Evolutionary conservation across 2,113 vertebrate genomes (phyloP).

Genomic region (Suricata suricatta): DNA sequence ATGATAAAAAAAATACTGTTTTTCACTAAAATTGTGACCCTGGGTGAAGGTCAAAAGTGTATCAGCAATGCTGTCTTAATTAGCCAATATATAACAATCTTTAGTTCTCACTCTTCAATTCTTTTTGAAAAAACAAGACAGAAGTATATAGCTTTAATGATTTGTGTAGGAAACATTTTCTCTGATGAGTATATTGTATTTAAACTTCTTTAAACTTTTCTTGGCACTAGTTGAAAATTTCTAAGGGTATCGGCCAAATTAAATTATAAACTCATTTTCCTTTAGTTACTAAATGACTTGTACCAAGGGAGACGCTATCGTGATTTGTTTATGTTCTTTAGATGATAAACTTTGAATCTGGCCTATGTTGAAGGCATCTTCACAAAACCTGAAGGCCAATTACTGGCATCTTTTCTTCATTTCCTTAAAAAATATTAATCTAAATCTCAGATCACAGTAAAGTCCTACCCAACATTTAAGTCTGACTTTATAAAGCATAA

Average conservation of each 20-base stretch:
- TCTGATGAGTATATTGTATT: neutral
- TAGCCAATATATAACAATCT: neutral
- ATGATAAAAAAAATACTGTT: slow-evolving; percentile 20
- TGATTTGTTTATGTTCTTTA: neutral
- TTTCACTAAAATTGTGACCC: neutral
- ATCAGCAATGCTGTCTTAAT: neutral
- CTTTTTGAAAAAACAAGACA: neutral
- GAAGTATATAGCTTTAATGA: neutral
- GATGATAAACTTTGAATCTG: neutral
- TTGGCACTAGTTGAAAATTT: neutral
- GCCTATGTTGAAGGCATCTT: neutral
- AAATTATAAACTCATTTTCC: slow-evolving; percentile 7
- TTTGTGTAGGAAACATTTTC: neutral
- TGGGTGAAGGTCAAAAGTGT: neutral
- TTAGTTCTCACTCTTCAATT: neutral
- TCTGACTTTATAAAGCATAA: neutral
- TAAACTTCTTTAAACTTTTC: slow-evolving; percentile 6
- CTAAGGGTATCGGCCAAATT: neutral
- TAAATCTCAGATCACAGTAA: neutral
- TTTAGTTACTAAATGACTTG: neutral
- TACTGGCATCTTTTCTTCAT: neutral
- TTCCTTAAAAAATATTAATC: neutral
- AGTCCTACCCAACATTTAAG: neutral
- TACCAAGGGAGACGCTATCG: neutral
- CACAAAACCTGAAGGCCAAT: neutral